phyloP scores from a whole-genome alignment of 2,113 vertebrate species.

The Lutjanus erythropterus region DNA sequence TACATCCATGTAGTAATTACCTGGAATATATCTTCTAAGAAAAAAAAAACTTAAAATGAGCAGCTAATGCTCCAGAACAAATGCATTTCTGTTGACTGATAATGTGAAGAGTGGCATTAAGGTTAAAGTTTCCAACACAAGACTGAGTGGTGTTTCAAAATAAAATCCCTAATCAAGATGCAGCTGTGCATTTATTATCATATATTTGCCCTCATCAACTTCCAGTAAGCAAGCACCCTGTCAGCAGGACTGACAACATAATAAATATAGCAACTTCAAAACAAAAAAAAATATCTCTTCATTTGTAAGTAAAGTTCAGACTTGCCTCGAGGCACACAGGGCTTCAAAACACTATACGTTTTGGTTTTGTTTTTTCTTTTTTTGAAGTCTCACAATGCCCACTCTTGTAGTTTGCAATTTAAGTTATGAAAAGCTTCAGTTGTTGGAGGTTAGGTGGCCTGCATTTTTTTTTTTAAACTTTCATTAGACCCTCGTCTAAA shows the following conservation, averaged over 20 bases:
- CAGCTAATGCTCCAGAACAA: no score
- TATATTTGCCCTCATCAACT: constrained; percentile 29
- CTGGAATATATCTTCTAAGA: no score
- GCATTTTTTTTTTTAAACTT: constrained; percentile 58
- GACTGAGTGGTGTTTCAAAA: constrained; percentile 8
- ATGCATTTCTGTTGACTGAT: constrained; percentile 1
- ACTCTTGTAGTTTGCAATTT: constrained; percentile 53
- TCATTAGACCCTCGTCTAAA: constrained; percentile 66
- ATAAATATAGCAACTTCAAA: constrained; percentile 1
- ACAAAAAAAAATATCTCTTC: background rate
- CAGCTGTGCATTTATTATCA: constrained; percentile 34
- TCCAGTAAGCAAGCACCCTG: constrained; percentile 15
- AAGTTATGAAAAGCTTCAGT: constrained; percentile 58
- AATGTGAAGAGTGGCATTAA: constrained; percentile 7
- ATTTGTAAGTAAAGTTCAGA: background rate
- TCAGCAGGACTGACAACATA: constrained; percentile 8
- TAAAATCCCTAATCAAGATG: constrained; percentile 1
- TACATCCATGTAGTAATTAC: background rate
- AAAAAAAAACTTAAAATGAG: no score
- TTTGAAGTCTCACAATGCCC: constrained; percentile 15
- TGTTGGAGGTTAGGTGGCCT: constrained; percentile 53
- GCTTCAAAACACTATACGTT: constrained; percentile 9
- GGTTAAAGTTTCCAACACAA: constrained; percentile 18
- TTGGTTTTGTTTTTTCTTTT: no score
- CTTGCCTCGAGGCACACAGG: background rate